Evolutionary conservation across 2,888 invertebrate genomes (phyloP).

Genomic region (Aradus depressus): DNA sequence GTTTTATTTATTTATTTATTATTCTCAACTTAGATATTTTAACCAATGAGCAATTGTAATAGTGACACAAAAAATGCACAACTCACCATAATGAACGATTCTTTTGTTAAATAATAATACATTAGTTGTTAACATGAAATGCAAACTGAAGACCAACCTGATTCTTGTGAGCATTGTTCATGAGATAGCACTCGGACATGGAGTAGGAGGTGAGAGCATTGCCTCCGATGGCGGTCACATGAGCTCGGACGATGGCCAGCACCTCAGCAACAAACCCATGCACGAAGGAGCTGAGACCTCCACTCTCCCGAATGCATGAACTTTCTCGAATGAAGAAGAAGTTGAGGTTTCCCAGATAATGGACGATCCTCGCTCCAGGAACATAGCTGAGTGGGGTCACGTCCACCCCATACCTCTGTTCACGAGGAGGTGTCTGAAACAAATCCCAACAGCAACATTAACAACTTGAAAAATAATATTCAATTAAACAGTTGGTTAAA

Average conservation of each 20-base stretch:
- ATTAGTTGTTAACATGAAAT: too few relatives aligned
- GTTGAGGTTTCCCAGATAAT: conserved; percentile 80
- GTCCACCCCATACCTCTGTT: conserved; percentile 54
- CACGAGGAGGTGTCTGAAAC: conserved; percentile 36
- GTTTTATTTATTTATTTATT: too few relatives aligned
- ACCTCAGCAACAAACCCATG: conserved; percentile 91
- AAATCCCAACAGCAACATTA: too few relatives aligned
- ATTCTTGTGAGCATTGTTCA: conserved; percentile 91
- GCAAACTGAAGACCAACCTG: too few relatives aligned
- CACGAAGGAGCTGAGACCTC: conserved; percentile 87
- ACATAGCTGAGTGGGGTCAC: conserved; percentile 72
- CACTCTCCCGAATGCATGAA: conserved; percentile 81
- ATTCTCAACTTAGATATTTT: too few relatives aligned
- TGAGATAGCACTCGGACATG: conserved; percentile 79
- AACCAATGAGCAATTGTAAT: too few relatives aligned
- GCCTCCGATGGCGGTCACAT: conserved; percentile 85
- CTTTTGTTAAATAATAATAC: too few relatives aligned
- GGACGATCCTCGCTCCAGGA: conserved; percentile 63
- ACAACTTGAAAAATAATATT: conserved; percentile 7
- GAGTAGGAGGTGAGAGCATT: conserved; percentile 92
- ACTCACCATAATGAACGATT: too few relatives aligned
- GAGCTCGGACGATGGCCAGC: conserved; percentile 81
- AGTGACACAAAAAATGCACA: too few relatives aligned
- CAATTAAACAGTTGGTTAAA: too few relatives aligned
- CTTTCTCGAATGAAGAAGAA: conserved; percentile 94